Percentiles rank a stretch among this genome's conserved stretches.
Conservation (phyloP, 2,113 vertebrate species). For the Trematocara zebra region DNA sequence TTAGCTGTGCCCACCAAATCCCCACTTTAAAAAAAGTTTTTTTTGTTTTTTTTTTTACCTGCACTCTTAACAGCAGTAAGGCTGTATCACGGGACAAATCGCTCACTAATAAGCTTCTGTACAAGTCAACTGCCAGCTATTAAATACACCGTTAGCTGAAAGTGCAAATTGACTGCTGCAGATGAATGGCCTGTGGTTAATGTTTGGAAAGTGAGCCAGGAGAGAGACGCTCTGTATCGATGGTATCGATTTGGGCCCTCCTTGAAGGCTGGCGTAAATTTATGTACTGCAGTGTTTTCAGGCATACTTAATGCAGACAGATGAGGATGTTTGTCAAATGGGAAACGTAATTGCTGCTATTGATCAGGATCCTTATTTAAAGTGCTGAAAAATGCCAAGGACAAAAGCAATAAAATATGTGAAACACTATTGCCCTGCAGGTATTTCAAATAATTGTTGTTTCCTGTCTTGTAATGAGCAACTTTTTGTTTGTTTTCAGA, state of each 20-base stretch:
- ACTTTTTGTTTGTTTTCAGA: constrained; percentile 67
- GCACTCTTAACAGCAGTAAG: constrained; percentile 51
- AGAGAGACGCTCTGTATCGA: constrained; percentile 71
- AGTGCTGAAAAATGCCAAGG: background rate
- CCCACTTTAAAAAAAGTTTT: background rate
- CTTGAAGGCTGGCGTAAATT: constrained; percentile 41
- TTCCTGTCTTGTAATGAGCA: background rate
- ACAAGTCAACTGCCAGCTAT: constrained; percentile 77
- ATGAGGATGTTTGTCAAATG: constrained; percentile 33
- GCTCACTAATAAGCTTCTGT: constrained; percentile 76
- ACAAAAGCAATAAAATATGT: background rate
- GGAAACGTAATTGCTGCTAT: constrained; percentile 25
- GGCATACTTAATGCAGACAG: constrained; percentile 15
- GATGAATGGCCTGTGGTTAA: constrained; percentile 77
- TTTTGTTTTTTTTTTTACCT: background rate
- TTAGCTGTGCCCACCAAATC: background rate
- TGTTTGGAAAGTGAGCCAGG: constrained; percentile 59
- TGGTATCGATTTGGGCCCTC: constrained; percentile 76
- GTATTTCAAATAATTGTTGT: background rate
- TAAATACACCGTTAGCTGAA: constrained; percentile 72
- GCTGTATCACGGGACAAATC: constrained; percentile 84
- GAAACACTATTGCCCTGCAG: background rate
- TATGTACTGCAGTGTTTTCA: constrained; percentile 45
- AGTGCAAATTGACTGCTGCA: constrained; percentile 82
- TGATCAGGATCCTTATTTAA: constrained; percentile 9